Percentiles rank a stretch among this genome's conserved stretches.
These are phyloP conservation scores for Plagodis pulveraria DNA, from an alignment of 2,888 invertebrate genomes.

Conservation along the genomic window DNA sequence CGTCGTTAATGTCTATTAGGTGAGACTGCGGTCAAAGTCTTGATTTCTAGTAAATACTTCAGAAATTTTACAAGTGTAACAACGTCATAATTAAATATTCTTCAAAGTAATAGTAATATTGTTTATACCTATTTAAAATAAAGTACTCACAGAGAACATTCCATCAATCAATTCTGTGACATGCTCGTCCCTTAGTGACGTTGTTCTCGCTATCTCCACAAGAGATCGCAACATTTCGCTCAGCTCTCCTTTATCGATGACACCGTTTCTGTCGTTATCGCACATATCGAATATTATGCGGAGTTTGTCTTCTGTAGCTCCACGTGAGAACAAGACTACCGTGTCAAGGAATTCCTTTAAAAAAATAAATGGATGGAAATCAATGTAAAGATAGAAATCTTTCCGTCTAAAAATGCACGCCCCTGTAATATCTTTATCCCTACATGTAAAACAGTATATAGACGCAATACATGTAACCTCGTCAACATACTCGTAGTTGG, in stretches of 20 bases:
- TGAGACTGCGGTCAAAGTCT: no score
- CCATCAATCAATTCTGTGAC: slow-evolving; percentile 97
- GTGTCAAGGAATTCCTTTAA: slow-evolving; percentile 95
- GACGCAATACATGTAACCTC: no score
- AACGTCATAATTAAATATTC: no score
- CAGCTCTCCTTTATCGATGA: slow-evolving; percentile 96
- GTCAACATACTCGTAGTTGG: no score
- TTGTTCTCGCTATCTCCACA: slow-evolving; percentile 96
- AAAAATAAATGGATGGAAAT: not conserved
- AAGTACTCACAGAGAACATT: slow-evolving; percentile 91
- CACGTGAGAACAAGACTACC: slow-evolving; percentile 95
- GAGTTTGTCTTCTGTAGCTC: slow-evolving; percentile 96
- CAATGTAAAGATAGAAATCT: not conserved
- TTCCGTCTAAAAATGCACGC: no score
- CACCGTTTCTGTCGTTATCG: slow-evolving; percentile 96
- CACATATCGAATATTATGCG: slow-evolving; percentile 99
- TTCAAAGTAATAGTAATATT: no score
- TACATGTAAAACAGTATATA: no score
- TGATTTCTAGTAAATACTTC: no score
- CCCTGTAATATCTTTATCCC: no score
- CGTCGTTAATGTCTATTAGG: no score
- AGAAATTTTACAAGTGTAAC: no score
- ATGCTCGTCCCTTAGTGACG: slow-evolving; percentile 94
- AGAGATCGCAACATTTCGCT: slow-evolving; percentile 97
- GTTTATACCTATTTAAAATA: not conserved